Evolutionary conservation across 2,113 vertebrate genomes (phyloP), one percentile per base, ranked within the genome.

Genomic region (Callipepla squamata): DNA sequence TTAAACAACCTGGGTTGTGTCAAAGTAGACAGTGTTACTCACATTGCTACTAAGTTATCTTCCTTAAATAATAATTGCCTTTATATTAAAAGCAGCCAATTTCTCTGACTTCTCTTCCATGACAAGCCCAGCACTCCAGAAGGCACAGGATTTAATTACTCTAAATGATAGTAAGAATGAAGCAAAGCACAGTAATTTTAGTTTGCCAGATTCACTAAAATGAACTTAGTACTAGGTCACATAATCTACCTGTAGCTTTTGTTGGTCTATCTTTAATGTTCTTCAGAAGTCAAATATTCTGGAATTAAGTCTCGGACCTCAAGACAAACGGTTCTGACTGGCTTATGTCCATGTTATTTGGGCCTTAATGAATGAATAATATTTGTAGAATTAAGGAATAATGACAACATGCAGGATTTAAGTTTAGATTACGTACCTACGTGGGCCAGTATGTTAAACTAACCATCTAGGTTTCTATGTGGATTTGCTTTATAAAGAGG

Each of bases 21-120:
- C 23, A 90, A 76, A 11, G 28, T 85, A 74, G n/a, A 20, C 11
- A 30, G 14, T 59, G 18, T n/a, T 76, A 79, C 16, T 7, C 18
- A 13, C n/a, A 32, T 68, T 67, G 34, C 5, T 45, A 11, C 26
- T 40, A 22, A 44, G 3, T 48, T 73, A 76, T 42, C 65, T 93
- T 93, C 36, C 53, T 58, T 62, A 90, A 84, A 73, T 53, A 88
- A 77, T 48, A 67, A 72, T 47, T 90, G 4, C 21, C 14, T 79
- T 84, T 85, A 38, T 68, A 74, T 58, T 79, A 78, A 78, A 90
- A 79, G 7, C 7, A 26, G 9, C 4, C 30, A 62, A 38, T 85
- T 62, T 94, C 25, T 83, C 61, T 92, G 32, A 44, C 34, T 88
- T 75, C 47, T 84, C 44, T 93, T 92, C 59, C 38, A 77, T 51